Evolutionary conservation across 2,797 vertebrate species (phyloP).

Genomic region (Malacoctenus gilli): DNA sequence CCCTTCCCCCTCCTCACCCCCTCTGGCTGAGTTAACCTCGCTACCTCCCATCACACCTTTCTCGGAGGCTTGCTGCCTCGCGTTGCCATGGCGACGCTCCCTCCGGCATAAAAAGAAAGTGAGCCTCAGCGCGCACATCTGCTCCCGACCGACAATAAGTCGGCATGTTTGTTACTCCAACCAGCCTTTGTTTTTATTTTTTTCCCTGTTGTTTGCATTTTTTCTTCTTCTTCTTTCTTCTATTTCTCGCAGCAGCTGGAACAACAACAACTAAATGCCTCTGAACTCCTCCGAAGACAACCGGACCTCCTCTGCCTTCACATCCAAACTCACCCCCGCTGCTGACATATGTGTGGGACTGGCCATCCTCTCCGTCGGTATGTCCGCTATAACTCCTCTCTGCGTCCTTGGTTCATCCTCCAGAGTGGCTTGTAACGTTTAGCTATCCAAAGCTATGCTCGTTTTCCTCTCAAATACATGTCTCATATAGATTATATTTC

Average conservation of each 20-base stretch:
- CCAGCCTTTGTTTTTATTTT: too few relatives aligned
- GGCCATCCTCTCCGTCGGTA: conserved; percentile 68
- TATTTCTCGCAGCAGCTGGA: neutral
- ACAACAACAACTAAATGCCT: conserved; percentile 36
- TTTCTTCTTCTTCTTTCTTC: too few relatives aligned
- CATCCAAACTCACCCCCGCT: conserved; percentile 68
- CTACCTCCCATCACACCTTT: neutral
- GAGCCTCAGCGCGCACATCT: neutral
- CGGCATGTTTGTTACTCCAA: too few relatives aligned
- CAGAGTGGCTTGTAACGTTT: neutral
- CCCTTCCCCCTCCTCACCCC: too few relatives aligned
- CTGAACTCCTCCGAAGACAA: conserved; percentile 37
- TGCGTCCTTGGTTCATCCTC: neutral
- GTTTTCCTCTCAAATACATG: too few relatives aligned
- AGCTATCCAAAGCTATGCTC: too few relatives aligned
- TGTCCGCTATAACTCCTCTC: conserved; percentile 18
- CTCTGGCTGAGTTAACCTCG: neutral
- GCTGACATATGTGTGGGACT: conserved; percentile 72
- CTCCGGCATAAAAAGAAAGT: conserved; percentile 33
- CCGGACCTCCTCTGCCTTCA: conserved; percentile 52
- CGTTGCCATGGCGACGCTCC: conserved; percentile 50
- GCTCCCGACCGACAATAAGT: neutral
- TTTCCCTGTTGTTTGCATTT: too few relatives aligned
- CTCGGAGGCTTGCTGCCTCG: neutral
- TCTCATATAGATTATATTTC: too few relatives aligned